Evolutionary conservation across 1,140 invertebrate species (phyloP).

Genomic region (Scaptomyza graminum): DNA sequence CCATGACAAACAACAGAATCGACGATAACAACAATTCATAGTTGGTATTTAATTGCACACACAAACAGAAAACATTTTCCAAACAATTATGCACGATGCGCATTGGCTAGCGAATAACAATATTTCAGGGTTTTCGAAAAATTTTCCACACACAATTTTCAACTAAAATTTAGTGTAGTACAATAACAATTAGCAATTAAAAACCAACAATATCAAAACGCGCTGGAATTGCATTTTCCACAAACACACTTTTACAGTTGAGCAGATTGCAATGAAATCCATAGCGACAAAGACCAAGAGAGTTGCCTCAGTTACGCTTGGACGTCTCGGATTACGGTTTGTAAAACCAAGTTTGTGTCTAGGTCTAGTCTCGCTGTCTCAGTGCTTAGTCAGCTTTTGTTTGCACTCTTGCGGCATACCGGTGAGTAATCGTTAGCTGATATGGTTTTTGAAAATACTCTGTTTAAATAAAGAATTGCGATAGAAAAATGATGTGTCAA

Average conservation of each 20-base stretch:
- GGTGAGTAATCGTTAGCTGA: constrained; percentile 71
- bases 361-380: constrained; percentile 29
- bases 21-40: constrained; percentile 10
- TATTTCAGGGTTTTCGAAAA: constrained; percentile 63
- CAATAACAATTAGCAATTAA: constrained; percentile 19
- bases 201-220: constrained; percentile 55
- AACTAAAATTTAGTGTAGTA: constrained; percentile 48
- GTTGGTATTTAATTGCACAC: constrained; percentile 50
- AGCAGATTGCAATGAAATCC: constrained; percentile 41
- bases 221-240: constrained; percentile 63
- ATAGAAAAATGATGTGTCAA: background rate
- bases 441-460: constrained; percentile 15
- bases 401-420: constrained; percentile 18
- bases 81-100: constrained; percentile 63
- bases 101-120: constrained; percentile 1
- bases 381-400: constrained; percentile 66
- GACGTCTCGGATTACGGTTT: constrained; percentile 31
- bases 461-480: background rate
- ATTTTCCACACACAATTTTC: constrained; percentile 22
- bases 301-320: constrained; percentile 21
- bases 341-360: constrained; percentile 23
- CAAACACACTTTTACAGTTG: constrained; percentile 59
- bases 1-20: constrained; percentile 43
- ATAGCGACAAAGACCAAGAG: constrained; percentile 11
- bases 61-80: constrained; percentile 48